These are phyloP conservation scores for Diplazon laetatorius DNA, from an alignment of 2,888 invertebrate genomes.

Conservation along the genomic window DNA sequence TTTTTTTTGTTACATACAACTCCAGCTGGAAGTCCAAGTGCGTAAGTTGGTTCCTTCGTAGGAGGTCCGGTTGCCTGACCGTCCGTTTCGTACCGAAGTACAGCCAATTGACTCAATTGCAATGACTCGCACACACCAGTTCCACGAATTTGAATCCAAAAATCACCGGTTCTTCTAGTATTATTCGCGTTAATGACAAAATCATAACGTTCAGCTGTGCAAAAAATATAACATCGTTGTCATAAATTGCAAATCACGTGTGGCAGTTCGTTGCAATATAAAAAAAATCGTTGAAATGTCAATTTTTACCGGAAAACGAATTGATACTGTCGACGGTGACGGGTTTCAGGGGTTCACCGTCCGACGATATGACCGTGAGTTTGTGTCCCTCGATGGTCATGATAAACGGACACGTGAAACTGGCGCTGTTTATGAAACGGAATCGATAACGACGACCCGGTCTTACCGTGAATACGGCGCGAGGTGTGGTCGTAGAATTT, in stretches of 20 bases:
- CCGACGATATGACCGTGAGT: slow-evolving; percentile 84
- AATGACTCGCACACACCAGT: slow-evolving; percentile 83
- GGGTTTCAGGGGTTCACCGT: slow-evolving; percentile 84
- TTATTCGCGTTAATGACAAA: slow-evolving; percentile 84
- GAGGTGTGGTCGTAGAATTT: slow-evolving; percentile 69
- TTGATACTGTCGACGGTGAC: slow-evolving; percentile 80
- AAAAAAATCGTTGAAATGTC: too few species aligned
- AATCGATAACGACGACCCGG: slow-evolving; percentile 84
- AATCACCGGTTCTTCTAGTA: slow-evolving; percentile 80
- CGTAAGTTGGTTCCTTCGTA: slow-evolving; percentile 72
- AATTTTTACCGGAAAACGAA: slow-evolving; percentile 83
- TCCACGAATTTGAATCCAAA: slow-evolving; percentile 84
- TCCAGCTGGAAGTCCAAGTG: slow-evolving; percentile 77
- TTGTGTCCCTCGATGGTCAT: slow-evolving; percentile 83
- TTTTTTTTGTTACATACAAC: slow-evolving; percentile 72
- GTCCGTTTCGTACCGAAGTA: slow-evolving; percentile 82
- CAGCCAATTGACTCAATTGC: slow-evolving; percentile 81
- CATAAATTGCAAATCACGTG: too few species aligned
- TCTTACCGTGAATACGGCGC: slow-evolving; percentile 77
- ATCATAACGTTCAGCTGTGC: slow-evolving; percentile 86
- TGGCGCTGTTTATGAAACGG: slow-evolving; percentile 84
- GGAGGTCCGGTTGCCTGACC: slow-evolving; percentile 42
- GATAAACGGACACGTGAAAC: slow-evolving; percentile 84
- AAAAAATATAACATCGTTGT: neutral
- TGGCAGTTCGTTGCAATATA: too few species aligned